These are phyloP conservation scores for Theristicus caerulescens DNA, from an alignment of 2,113 vertebrate genomes.

Conservation along the genomic window DNA sequence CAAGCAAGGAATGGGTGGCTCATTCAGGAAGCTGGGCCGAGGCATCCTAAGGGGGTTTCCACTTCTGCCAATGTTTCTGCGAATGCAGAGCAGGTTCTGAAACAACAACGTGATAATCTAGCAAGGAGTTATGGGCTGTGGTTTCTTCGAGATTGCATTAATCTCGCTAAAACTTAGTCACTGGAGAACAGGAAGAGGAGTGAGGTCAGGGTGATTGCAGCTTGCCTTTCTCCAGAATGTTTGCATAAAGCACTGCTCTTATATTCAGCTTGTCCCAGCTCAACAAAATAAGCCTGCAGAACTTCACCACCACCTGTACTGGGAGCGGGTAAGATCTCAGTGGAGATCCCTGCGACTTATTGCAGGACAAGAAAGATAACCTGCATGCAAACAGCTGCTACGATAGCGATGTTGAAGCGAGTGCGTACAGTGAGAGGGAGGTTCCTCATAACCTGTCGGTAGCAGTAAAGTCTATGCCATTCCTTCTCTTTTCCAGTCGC, in stretches of 20 bases:
- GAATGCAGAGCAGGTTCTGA: neutral
- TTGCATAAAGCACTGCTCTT: no score
- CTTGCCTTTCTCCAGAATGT: no score
- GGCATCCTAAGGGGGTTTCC: neutral
- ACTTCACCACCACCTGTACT: no score
- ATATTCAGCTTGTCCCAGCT: no score
- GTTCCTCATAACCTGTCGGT: neutral
- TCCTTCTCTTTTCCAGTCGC: slow-evolving; percentile 15
- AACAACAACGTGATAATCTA: neutral
- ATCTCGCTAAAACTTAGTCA: no score
- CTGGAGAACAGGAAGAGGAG: no score
- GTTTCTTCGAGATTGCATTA: neutral
- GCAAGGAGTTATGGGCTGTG: rapidly evolving
- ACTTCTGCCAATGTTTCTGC: neutral
- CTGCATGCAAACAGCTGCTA: no score
- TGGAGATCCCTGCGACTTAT: no score
- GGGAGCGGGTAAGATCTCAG: no score
- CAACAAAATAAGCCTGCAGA: no score
- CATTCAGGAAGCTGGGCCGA: neutral
- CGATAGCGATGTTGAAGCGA: neutral
- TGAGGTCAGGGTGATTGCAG: no score
- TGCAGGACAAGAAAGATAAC: no score
- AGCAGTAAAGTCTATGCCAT: neutral
- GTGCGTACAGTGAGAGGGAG: neutral
- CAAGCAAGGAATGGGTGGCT: neutral